Percentiles rank a stretch among this genome's conserved stretches.
phyloP scores from a whole-genome alignment of 2,888 invertebrate genomes.

The Tineola bisselliella region DNA sequence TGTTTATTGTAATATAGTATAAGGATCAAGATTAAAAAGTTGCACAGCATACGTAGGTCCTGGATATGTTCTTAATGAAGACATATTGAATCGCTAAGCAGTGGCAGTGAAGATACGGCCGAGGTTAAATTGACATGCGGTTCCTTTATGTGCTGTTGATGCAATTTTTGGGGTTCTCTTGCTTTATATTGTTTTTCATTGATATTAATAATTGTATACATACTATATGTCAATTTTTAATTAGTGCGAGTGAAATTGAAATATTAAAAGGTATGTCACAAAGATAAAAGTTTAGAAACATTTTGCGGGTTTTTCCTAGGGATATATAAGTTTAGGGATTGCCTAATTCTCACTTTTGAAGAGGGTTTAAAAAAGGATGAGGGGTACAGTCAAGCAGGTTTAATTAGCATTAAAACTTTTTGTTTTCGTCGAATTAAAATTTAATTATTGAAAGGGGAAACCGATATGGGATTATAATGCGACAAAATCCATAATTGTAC shows the following conservation, averaged over 20 bases:
- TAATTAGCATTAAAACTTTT: conserved; percentile 5
- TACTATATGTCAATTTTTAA: neutral
- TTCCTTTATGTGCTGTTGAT: conserved; percentile 36
- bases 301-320: conserved; percentile 28
- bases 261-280: neutral
- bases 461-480: neutral
- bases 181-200: neutral
- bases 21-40: conserved; percentile 4
- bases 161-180: neutral
- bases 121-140: conserved; percentile 61
- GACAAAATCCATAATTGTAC: neutral
- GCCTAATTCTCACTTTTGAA: conserved; percentile 61
- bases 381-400: conserved; percentile 23
- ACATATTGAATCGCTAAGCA: conserved; percentile 66
- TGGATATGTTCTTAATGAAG: conserved; percentile 64
- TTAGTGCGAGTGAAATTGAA: neutral
- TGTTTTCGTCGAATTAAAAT: conserved; percentile 4
- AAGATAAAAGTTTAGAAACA: conserved; percentile 28
- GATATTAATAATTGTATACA: neutral
- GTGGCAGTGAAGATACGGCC: conserved; percentile 56
- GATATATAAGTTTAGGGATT: conserved; percentile 61
- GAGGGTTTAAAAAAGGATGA: conserved; percentile 56
- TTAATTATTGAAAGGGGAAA: neutral
- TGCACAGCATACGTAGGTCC: conserved; percentile 19
- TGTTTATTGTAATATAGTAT: neutral